Evolutionary conservation across 2,113 vertebrate genomes (phyloP), one percentile per base, ranked within the genome.

Genomic region (Mustela nigripes): DNA sequence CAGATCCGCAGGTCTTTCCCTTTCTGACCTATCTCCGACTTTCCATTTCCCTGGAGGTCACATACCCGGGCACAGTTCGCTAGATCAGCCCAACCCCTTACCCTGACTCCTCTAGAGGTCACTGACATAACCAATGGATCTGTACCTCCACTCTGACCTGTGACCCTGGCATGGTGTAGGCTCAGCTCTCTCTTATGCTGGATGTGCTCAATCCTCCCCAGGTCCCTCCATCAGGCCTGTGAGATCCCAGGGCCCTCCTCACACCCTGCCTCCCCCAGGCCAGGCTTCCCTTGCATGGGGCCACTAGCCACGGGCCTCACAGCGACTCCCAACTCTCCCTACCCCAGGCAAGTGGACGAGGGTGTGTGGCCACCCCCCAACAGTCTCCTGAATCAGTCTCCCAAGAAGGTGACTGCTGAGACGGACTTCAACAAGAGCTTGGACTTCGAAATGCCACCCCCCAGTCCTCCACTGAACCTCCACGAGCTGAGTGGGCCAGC

Each of bases 311-410:
- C 11, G 3, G 0, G 19, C 63, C 74, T 97, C 56, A 97, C 31
- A 69, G 11, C 48, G 85, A 62, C 60, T 62, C 69, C 95, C 81
- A 11, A 67, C 56, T 93, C 78, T 97, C 56, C 56, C 71, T 42
- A 91, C 71, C 36, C 11, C 98, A 99, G 99, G 98, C 99, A 99
- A 99, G 99, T 99, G 90, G 99, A 99, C 0, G 99, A 99, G 93
- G 99, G 99, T 0, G 98, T 99, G 50, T 99, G 99, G 99, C 99
- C 99, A 91, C 99, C 99, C 45, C 99, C 99, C 69, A 98, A 99
- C 94, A 99, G 98, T 97, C 99, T 99, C 88, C 98, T 99, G 73
- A 99, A 71, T 98, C 99, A 99, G 65, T 99, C 99, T 36, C 99
- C 99, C 65, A 99, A 99, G 98, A 99, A 99, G 97, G 98, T 98